Evolutionary conservation across 2,888 invertebrate genomes (phyloP).

Genomic region (Sesamia inferens): DNA sequence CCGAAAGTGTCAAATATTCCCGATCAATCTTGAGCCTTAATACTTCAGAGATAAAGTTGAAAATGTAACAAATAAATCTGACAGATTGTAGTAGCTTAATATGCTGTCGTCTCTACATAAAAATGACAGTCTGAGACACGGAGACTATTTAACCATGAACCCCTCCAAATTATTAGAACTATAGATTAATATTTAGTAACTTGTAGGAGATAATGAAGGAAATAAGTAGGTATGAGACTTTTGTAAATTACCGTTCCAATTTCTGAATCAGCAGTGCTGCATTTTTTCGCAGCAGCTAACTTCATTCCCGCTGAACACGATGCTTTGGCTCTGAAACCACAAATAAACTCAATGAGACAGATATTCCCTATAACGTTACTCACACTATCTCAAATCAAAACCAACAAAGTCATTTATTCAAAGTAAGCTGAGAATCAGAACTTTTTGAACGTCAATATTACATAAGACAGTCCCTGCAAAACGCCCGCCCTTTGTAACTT

Average conservation of each 20-base stretch:
- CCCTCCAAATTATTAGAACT: neutral
- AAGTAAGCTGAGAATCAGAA: no score
- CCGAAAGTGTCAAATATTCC: no score
- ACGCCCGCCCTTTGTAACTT: no score
- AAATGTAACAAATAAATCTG: no score
- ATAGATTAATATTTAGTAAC: neutral
- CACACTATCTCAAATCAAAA: no score
- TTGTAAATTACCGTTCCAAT: slow-evolving; percentile 77
- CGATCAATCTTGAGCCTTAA: no score
- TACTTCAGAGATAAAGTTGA: no score
- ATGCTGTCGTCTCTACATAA: no score
- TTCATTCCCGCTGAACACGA: slow-evolving; percentile 78
- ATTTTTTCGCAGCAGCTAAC: slow-evolving; percentile 73
- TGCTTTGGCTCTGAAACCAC: slow-evolving; percentile 75
- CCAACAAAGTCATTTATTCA: no score
- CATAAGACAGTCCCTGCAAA: no score
- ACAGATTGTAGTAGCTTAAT: no score
- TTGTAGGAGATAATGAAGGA: neutral
- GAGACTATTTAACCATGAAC: neutral
- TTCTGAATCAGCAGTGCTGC: slow-evolving; percentile 73
- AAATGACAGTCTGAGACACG: neutral
- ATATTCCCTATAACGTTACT: neutral
- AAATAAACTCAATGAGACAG: neutral
- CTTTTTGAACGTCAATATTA: no score
- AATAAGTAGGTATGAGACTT: neutral